Evolutionary conservation across 2,888 invertebrate species (phyloP), one percentile per base, ranked within the genome.

Genomic region (Tupiocoris notatus): DNA sequence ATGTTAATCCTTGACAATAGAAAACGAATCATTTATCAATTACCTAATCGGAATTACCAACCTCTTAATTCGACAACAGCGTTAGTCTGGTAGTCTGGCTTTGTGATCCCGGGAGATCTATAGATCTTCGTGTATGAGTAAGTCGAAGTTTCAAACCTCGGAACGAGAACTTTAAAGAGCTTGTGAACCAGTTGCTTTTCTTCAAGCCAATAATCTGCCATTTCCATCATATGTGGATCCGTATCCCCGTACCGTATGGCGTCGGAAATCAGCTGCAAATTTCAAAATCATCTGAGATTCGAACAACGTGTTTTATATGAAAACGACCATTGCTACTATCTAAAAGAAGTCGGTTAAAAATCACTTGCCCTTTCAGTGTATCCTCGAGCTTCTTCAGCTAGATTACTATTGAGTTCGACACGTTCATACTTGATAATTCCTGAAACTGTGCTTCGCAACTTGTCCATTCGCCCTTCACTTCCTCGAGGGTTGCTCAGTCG

Each of bases 101-200:
- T 88, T 82, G 87, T 87, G 21, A 86, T 86, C 62, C 85, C 86
- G 0, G 96, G 94, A 1, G 92, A 91, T 81, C 87, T 89, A 79
- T 90, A 88, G 83, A 95, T 85, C 82, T 89, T 88, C 1, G 96
- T 96, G 82, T 87, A 95, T 0, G 93, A 88, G 16, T 88, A 84
- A 20, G 87, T 87, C 79, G 86, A 89, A 81, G 91, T 88, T 82
- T 91, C 87, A 85, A 88, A 96, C 79, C 96, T 88, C 0, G 96
- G 96, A 3, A 89, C 95, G 23, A 96, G 84, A 2, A 96, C 96
- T 87, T 97, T 96, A 82, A 97, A 97, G 68, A 97, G 85, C 85
- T 97, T 97, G 83, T 96, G 95, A 1, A 97, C 87, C 21, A 94
- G 86, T 83, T 95, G 93, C 82, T 96, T 96, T 82, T 96, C 96